Conservation (phyloP, 2,888 invertebrate genomes). For the Xylocampa areola region DNA sequence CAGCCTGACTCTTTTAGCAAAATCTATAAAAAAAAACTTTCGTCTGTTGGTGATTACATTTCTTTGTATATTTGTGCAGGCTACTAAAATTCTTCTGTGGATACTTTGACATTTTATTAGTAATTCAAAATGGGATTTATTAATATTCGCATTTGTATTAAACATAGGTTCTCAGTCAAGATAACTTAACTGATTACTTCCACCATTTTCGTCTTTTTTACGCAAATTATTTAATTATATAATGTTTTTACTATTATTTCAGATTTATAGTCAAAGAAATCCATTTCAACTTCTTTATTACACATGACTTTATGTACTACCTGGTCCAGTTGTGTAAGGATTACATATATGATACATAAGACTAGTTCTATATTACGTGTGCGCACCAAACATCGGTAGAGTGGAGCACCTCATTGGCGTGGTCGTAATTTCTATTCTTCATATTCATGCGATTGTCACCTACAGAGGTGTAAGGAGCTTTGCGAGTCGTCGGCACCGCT, state of each 20-base stretch:
- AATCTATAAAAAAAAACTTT: constrained; percentile 55
- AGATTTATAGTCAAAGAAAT: neutral
- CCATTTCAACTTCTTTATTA: neutral
- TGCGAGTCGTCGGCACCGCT: constrained; percentile 16
- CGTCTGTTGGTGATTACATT: constrained; percentile 46
- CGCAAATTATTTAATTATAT: constrained; percentile 3
- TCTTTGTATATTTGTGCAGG: constrained; percentile 32
- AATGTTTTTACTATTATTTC: neutral
- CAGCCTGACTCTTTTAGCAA: constrained; percentile 36
- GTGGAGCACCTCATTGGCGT: constrained; percentile 8
- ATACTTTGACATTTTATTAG: constrained; percentile 17
- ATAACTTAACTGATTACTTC: constrained; percentile 9
- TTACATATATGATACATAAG: neutral
- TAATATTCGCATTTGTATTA: constrained; percentile 1
- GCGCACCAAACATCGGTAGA: neutral
- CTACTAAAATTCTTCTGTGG: constrained; percentile 16
- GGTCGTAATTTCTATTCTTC: constrained; percentile 21
- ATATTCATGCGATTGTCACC: constrained; percentile 28
- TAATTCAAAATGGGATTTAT: constrained; percentile 12
- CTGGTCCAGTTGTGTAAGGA: neutral
- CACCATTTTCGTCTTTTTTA: constrained; percentile 8
- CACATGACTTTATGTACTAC: neutral
- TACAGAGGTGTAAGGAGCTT: constrained; percentile 25
- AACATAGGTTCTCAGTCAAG: neutral
- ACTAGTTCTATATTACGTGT: neutral